Evolutionary conservation across 2,113 vertebrate genomes (phyloP).

Genomic region (Danio rerio): GRCz12tu NC_133187.1:13081501-13082000

Average conservation of each 20-base stretch:
- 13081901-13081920: neutral
- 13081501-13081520: too few relatives aligned
- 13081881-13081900: neutral
- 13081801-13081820: neutral
- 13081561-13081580: too few relatives aligned
- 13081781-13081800: neutral
- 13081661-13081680: too few relatives aligned
- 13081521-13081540: too few relatives aligned
- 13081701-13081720: too few relatives aligned
- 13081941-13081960: neutral
- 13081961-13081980: neutral
- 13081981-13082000: neutral
- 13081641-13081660: too few relatives aligned
- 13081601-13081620: too few relatives aligned
- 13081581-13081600: too few relatives aligned
- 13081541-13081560: too few relatives aligned
- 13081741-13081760: neutral
- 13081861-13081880: slow-evolving; percentile 6
- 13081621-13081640: too few relatives aligned
- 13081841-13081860: slow-evolving; percentile 6
- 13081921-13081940: slow-evolving; percentile 6
- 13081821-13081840: slow-evolving; percentile 13
- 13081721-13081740: neutral
- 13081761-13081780: too few relatives aligned
- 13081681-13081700: too few relatives aligned